These are phyloP conservation scores for Gymnocypris eckloni DNA, from an alignment of 2,797 vertebrate genomes.

Conservation along the genomic window DNA sequence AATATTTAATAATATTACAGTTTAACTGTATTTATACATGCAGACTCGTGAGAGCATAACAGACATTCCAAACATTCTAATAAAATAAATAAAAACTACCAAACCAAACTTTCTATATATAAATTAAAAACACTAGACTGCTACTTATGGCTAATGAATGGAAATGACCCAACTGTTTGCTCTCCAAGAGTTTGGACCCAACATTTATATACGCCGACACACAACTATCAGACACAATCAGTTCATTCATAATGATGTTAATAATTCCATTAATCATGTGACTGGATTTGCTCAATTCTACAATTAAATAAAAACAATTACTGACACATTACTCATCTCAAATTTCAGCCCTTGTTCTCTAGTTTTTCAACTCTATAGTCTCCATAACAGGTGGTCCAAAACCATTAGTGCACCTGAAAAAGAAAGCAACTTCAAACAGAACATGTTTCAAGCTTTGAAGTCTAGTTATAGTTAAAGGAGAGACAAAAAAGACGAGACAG, in stretches of 20 bases:
- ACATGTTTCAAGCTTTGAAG: conserved; percentile 69
- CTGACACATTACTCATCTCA: background rate
- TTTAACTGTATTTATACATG: background rate
- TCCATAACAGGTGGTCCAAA: conserved; percentile 42
- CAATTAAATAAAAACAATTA: background rate
- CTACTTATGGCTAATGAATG: background rate
- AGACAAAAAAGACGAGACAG: conserved; percentile 53
- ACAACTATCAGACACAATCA: background rate
- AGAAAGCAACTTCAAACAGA: conserved; percentile 67
- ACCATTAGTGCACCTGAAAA: conserved; percentile 57
- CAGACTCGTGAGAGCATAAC: background rate
- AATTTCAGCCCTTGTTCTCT: background rate
- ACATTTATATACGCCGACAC: background rate
- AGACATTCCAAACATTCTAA: background rate
- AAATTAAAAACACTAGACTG: too few species aligned
- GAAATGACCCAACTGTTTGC: background rate
- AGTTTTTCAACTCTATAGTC: conserved; percentile 3
- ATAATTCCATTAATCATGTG: background rate
- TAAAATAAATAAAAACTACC: too few species aligned
- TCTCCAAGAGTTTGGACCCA: background rate
- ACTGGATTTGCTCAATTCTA: background rate
- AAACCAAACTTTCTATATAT: background rate
- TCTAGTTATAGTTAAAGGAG: conserved; percentile 65
- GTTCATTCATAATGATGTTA: background rate
- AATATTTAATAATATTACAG: background rate